These are phyloP conservation scores for Suricata suricatta DNA, from an alignment of 2,113 vertebrate genomes.

Conservation along the genomic window DNA sequence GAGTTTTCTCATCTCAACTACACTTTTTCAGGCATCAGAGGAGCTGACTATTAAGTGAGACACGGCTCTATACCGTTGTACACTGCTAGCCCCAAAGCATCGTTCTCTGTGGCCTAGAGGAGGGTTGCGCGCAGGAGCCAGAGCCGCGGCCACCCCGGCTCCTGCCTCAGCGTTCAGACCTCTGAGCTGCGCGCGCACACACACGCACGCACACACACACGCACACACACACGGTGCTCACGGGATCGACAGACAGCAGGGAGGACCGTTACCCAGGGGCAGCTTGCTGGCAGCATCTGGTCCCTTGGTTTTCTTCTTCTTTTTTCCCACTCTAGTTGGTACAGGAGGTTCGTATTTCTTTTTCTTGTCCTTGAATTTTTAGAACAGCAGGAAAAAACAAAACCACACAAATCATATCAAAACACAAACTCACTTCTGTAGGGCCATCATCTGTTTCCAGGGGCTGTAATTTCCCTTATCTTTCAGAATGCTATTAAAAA, in stretches of 20 bases:
- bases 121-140: fast-evolving
- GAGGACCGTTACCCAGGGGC: conserved; percentile 89
- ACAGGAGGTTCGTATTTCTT: conserved; percentile 99
- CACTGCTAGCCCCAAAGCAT: neutral
- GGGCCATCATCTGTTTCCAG: neutral
- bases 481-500: conserved; percentile 20
- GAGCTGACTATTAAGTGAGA: neutral
- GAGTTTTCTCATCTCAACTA: neutral
- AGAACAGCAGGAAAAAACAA: neutral
- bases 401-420: conserved; percentile 8
- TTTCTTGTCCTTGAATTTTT: conserved; percentile 94
- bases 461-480: neutral
- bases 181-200: no score
- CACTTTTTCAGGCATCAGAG: neutral
- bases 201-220: no score
- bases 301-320: conserved; percentile 98
- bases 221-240: fast-evolving
- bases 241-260: neutral
- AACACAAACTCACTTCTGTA: neutral
- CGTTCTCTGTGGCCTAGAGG: neutral
- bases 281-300: conserved; percentile 99
- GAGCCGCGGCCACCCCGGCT: fast-evolving
- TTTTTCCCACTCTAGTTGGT: conserved; percentile 98
- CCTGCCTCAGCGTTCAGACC: neutral
- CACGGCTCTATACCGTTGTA: neutral